Evolutionary conservation across 2,797 vertebrate species (phyloP), one percentile per base, ranked within the genome.

Genomic region (Podarcis lilfordi): DNA sequence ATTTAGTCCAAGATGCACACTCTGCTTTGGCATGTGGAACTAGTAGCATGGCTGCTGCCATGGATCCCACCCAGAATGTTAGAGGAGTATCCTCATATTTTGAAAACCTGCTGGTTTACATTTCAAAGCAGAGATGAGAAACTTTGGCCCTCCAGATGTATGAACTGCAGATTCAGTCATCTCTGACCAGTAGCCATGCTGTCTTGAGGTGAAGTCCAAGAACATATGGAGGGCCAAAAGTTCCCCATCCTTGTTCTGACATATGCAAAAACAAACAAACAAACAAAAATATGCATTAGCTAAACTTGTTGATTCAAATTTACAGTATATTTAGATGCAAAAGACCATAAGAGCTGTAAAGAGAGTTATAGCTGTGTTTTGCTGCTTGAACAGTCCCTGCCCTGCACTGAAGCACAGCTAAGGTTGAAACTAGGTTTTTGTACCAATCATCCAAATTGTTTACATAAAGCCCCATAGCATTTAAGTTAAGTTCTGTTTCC

Each of bases 381-480:
- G 25, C 43, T 29, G 64, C 21, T 32, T 40, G 29, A 86, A 50
- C 61, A 43, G 32, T 8, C 10, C 11, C 90, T 80, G 74, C 50
- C 37, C 37, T 27, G 8, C 9, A 15, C 83, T 93, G 89, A 94
- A 88, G 86, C 81, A 85, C 61, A 84, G 86, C 82, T 80, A 81
- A 89, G 69, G 75, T 55, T 78, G 91, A 93, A 90, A 8, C 43
- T 76, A 85, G 27, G 13, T 88, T 95, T 94, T 90, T 90, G 87
- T 21, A 85, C 75, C 82, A 78, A 85, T 95, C 91, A 90, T 84
- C 86, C 86, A 85, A 92, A 90, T 90, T 82, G 45, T 91, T 96
- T 94, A 76, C n/a, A 55, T 90, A 94, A 94, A 76, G 17, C 40
- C 87, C 86, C 69, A 86, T 45, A 89, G 8, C 21, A 55, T 43